Conservation (phyloP, 2,888 invertebrate species). For the Sinodicranocentrus sp. region DNA sequence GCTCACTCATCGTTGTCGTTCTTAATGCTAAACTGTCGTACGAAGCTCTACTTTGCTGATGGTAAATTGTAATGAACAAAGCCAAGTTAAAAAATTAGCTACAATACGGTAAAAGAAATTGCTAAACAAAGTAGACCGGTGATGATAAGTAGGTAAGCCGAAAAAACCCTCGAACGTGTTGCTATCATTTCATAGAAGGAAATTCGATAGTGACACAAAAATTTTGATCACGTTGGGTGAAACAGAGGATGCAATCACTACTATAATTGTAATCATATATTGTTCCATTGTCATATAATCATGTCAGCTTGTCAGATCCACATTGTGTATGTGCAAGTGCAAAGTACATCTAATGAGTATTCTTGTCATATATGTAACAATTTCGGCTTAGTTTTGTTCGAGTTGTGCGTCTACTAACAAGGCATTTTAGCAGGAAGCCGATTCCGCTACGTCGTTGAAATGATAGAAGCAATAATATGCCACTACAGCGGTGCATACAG, state of each 20-base stretch:
- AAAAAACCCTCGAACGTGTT: too few species aligned
- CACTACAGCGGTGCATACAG: not conserved
- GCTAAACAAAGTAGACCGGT: too few species aligned
- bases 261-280: too few species aligned
- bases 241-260: too few species aligned
- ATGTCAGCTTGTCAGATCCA: not conserved
- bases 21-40: too few species aligned
- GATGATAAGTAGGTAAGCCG: too few species aligned
- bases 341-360: conserved; percentile 11
- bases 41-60: not conserved
- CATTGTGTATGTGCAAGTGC: not conserved
- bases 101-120: too few species aligned
- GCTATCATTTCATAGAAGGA: too few species aligned
- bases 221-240: too few species aligned
- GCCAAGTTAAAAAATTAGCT: not conserved
- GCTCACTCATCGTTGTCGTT: not conserved
- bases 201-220: too few species aligned
- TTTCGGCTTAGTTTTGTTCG: not conserved
- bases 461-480: conserved; percentile 13
- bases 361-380: not conserved
- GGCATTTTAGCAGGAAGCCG: conserved; percentile 3
- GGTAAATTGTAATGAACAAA: not conserved
- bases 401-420: too few species aligned
- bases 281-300: too few species aligned
- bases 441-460: not conserved